phyloP scores from a whole-genome alignment of 1,140 invertebrate genomes.

The Sminthurides bifidus region DNA sequence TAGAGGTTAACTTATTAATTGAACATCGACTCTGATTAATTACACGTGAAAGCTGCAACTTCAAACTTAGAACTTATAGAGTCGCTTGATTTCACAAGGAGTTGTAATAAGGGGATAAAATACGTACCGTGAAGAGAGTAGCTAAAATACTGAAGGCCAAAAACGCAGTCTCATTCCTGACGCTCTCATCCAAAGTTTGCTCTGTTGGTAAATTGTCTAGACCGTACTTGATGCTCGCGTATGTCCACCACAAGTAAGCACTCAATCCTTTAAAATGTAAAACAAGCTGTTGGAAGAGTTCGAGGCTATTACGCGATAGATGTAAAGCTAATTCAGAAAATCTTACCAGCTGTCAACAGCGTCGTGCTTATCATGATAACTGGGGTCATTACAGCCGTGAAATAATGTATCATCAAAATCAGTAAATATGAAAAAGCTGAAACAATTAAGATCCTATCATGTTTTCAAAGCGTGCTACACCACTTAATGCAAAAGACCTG shows the following conservation, averaged over 20 bases:
- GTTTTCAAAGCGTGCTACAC: neutral
- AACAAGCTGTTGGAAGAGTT: too few species aligned
- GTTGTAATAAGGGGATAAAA: neutral
- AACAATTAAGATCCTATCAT: conserved; percentile 35
- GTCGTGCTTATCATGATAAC: conserved; percentile 69
- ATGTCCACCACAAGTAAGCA: conserved; percentile 75
- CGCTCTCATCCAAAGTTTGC: conserved; percentile 56
- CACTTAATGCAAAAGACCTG: too few species aligned
- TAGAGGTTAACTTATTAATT: neutral
- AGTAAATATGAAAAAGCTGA: conserved; percentile 67
- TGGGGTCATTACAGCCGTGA: conserved; percentile 72
- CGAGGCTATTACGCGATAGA: too few species aligned
- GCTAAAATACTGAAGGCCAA: conserved; percentile 70
- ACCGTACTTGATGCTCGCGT: conserved; percentile 58
- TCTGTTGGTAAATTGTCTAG: conserved; percentile 49
- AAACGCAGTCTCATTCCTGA: conserved; percentile 75
- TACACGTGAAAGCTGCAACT: neutral
- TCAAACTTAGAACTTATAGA: neutral
- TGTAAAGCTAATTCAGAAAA: too few species aligned
- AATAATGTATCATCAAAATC: conserved; percentile 68
- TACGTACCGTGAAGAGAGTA: conserved; percentile 69
- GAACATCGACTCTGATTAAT: too few species aligned
- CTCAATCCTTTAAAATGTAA: conserved; percentile 48
- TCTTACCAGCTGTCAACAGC: conserved; percentile 56
- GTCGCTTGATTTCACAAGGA: neutral